phyloP scores from a whole-genome alignment of 1,140 invertebrate species.

The Drosophila persimilis region DNA sequence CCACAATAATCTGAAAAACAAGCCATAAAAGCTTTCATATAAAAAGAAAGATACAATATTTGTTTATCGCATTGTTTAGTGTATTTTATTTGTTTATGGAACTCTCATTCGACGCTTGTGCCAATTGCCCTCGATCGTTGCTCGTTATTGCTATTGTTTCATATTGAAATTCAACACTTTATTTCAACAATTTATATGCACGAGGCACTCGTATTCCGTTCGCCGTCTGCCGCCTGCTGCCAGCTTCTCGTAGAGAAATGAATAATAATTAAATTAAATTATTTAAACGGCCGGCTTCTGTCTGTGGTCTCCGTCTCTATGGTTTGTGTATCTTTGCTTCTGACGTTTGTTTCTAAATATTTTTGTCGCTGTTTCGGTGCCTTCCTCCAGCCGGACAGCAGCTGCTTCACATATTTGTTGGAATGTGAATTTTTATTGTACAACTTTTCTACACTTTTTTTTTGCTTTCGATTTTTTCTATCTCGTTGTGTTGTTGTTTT shows the following conservation, averaged over 20 bases:
- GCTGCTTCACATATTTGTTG: slow-evolving; percentile 65
- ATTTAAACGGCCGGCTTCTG: slow-evolving; percentile 8
- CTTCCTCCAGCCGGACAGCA: slow-evolving; percentile 54
- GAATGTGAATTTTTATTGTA: slow-evolving; percentile 64
- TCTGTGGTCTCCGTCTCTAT: not conserved
- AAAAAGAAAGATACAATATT: not conserved
- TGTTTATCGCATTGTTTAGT: slow-evolving; percentile 2
- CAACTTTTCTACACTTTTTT: slow-evolving; percentile 11
- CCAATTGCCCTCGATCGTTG: slow-evolving; percentile 19
- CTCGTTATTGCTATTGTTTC: slow-evolving; percentile 23
- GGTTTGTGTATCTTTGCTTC: not conserved
- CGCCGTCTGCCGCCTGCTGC: not conserved
- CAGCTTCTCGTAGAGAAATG: slow-evolving; percentile 32
- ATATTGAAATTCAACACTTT: slow-evolving; percentile 50
- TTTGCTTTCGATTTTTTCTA: no score
- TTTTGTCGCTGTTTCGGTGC: slow-evolving; percentile 26
- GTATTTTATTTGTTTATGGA: slow-evolving; percentile 52
- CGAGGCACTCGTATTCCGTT: slow-evolving; percentile 20
- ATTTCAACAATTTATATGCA: slow-evolving; percentile 51
- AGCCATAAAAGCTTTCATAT: not conserved
- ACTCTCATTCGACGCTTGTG: slow-evolving; percentile 28
- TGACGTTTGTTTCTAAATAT: slow-evolving; percentile 54
- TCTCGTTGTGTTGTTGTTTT: slow-evolving; percentile 36
- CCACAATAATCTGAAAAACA: slow-evolving; percentile 3
- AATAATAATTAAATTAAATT: slow-evolving; percentile 58